Base-by-base conservation (phyloP, 2,113 vertebrate genomes). In the Speoplatyrhinus poulsoni region DNA sequence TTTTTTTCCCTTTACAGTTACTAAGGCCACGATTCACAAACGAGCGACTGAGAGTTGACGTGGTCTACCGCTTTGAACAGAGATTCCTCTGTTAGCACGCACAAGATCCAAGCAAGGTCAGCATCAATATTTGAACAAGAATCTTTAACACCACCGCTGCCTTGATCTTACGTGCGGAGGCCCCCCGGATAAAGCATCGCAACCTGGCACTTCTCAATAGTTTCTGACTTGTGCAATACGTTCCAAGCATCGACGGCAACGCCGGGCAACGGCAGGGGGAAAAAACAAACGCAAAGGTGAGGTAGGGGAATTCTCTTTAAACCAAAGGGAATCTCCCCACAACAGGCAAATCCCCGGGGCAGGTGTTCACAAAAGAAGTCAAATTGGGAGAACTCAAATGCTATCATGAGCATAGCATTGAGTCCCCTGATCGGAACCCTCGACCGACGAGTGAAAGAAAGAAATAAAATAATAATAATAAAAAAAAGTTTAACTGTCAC, bases 381-480 rank as follows among this genome's bases (percentile, higher is more conserved):
- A 67, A 60, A 56, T 57, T 66, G 55, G 60, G 67, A 76, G 48
- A 50, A 72, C 81, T 73, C 75, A 71, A 60, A 57, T 57, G 70
- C 48, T 69, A 66, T 70, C 63, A 74, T 86, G 63, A 80, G 57
- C 74, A 90, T 77, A 88, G 90, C 91, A 90, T 87, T 86, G 82
- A 79, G 87, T 85, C 85, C 82, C 84, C 80, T 89, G 92, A 90
- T 88, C 92, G 94, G 94, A 95, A 93, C 91, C 48, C 91, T 90
- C 88, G 92, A 93, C 91, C 92, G 94, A 94, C 82, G 88, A 60
- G 4, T n/a, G 6, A 41, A 32, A 46, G n/a, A 62, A 50, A 50
- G 4, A 62, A 60, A 58, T 15, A 17, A 62, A 65, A 65, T 36
- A 46, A 60, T 12, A 61, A 62, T 33, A 16, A 49, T 32, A 50